Evolutionary conservation across 2,113 vertebrate species (phyloP).

Genomic region (Ammodytes marinus): DNA sequence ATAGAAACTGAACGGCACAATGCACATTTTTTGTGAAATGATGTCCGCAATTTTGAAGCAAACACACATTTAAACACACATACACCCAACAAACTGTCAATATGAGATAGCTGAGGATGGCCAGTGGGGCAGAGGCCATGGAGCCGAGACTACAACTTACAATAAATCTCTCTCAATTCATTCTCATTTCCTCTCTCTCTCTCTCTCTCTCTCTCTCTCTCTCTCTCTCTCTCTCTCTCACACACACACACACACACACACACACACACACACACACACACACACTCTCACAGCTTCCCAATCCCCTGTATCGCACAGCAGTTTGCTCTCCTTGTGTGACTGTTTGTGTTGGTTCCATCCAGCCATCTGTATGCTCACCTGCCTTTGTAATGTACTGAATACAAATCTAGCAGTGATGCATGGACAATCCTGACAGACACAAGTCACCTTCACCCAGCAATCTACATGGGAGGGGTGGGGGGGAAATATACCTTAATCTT

Average conservation of each 20-base stretch:
- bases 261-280: slow-evolving; percentile 2
- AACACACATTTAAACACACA: slow-evolving; percentile 1
- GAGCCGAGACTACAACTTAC: slow-evolving; percentile 43
- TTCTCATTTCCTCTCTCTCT: slow-evolving; percentile 22
- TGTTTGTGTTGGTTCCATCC: too few species aligned
- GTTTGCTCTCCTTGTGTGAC: too few species aligned
- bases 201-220: slow-evolving; percentile 12
- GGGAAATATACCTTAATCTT: not conserved
- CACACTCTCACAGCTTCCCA: not conserved
- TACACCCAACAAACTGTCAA: slow-evolving; percentile 20
- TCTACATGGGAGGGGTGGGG: not conserved
- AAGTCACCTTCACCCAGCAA: not conserved
- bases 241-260: slow-evolving; percentile 1
- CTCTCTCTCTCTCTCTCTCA: slow-evolving; percentile 11
- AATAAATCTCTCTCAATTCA: slow-evolving; percentile 58
- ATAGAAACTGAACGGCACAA: not conserved
- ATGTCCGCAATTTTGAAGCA: not conserved
- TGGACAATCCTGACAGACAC: slow-evolving; percentile 1
- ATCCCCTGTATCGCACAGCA: not conserved
- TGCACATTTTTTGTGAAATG: not conserved
- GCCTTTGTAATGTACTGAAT: slow-evolving; percentile 31
- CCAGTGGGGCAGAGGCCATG: slow-evolving; percentile 8
- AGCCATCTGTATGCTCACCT: slow-evolving; percentile 39
- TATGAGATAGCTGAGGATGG: slow-evolving; percentile 31
- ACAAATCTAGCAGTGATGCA: slow-evolving; percentile 35